Evolutionary conservation across 2,888 invertebrate species (phyloP), one percentile per base, ranked within the genome.

Genomic region (Mythimna loreyi): DNA sequence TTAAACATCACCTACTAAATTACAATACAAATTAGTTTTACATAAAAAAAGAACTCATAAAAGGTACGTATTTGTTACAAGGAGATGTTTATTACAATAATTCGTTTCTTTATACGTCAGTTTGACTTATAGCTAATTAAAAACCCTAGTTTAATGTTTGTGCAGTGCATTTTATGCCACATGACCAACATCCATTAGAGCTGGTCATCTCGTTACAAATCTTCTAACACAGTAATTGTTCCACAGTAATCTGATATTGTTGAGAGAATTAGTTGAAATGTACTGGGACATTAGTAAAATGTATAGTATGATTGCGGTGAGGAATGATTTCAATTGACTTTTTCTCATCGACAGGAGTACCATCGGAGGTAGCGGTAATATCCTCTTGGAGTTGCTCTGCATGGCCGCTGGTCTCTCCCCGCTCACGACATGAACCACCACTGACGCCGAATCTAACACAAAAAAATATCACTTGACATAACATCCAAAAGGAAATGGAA

Each of bases 371-470:
- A 88, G 74, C 9, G 93, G 91, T 13, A 89, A 79, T 36, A 86
- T 76, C 72, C 87, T 89, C 19, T 82, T 82, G 3, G 91, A 89
- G 69, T 83, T 74, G 77, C 96, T 96, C 84, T 97, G 97, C 97
- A 97, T 97, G 33, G 97, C 97, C 47, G 97, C 97, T 67, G 97
- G 97, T 68, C 97, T 95, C 90, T 96, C 97, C 89, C 98, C 98
- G 91, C 98, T 98, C 86, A 98, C 97, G 82, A 98, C 98, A 93
- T 98, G 98, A 68, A 98, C 98, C 84, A 97, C 97, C 86, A 98
- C 98, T 81, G 97, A 98, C 80, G 98, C 98, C 73, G 98, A 97
- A 96, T 98, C 98, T 95, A 97, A 86, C 85, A 80, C 82, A 84
- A 78, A 78, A 75, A 67, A 36, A 40, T 40, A 40, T 55, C 16